These are phyloP conservation scores for Kryptolebias ocellatus DNA, from an alignment of 2,797 vertebrate genomes.

Conservation along the genomic window DNA sequence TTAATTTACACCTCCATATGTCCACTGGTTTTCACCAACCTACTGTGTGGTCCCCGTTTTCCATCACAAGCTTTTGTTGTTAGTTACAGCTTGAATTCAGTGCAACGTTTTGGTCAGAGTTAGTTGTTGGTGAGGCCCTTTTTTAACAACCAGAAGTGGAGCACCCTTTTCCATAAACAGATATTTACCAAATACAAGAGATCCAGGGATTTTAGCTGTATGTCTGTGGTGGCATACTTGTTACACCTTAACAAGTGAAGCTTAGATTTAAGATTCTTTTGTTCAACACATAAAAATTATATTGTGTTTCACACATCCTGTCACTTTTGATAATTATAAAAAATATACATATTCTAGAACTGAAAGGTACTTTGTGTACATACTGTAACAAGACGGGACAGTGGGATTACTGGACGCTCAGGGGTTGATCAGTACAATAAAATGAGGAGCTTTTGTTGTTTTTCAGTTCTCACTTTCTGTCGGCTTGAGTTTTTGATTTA, in stretches of 20 bases:
- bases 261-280: not conserved
- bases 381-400: slow-evolving; percentile 27
- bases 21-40: slow-evolving; percentile 55
- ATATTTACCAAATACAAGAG: slow-evolving; percentile 36
- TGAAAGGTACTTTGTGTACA: too few relatives aligned
- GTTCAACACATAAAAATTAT: not conserved
- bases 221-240: slow-evolving; percentile 17
- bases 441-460: slow-evolving; percentile 23
- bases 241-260: not conserved
- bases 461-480: slow-evolving; percentile 16
- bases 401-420: slow-evolving; percentile 30
- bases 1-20: slow-evolving; percentile 52
- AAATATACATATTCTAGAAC: too few relatives aligned
- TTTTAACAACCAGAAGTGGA: slow-evolving; percentile 41
- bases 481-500: slow-evolving; percentile 58
- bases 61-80: slow-evolving; percentile 74
- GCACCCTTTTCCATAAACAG: slow-evolving; percentile 49
- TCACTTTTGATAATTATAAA: too few relatives aligned
- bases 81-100: slow-evolving; percentile 63
- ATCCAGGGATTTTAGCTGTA: slow-evolving; percentile 7
- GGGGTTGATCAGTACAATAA: slow-evolving; percentile 18
- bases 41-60: slow-evolving; percentile 78
- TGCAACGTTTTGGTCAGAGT: slow-evolving; percentile 54
- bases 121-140: slow-evolving; percentile 54
- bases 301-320: not conserved